Conservation (phyloP, 2,888 invertebrate genomes). For the Brachyopa scutellaris region DNA sequence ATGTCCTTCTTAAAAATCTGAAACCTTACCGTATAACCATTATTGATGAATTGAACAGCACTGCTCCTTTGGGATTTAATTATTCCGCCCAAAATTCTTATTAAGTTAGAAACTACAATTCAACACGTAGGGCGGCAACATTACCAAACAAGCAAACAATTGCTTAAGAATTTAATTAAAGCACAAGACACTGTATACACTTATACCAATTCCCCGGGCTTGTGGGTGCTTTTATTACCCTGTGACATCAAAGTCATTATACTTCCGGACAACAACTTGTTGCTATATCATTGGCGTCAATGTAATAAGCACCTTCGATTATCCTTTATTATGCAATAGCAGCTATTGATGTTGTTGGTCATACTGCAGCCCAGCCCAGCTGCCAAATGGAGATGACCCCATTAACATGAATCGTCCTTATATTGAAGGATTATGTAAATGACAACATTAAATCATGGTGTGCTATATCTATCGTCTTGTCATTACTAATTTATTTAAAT, state of each 20-base stretch:
- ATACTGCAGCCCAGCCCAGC: neutral
- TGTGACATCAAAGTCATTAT: slow-evolving; percentile 7
- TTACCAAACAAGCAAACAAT: too few species aligned
- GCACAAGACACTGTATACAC: neutral
- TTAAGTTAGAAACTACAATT: too few species aligned
- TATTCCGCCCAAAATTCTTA: too few species aligned
- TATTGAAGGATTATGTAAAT: slow-evolving; percentile 51
- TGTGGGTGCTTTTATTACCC: neutral
- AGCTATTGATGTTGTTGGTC: slow-evolving; percentile 2
- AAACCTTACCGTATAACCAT: too few species aligned
- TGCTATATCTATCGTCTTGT: slow-evolving; percentile 48
- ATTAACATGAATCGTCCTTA: slow-evolving; percentile 37
- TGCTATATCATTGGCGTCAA: slow-evolving; percentile 15
- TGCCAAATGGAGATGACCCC: slow-evolving; percentile 11
- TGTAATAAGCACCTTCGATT: slow-evolving; percentile 24
- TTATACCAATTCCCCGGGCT: neutral
- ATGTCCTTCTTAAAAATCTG: too few species aligned
- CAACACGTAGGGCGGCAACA: too few species aligned
- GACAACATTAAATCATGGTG: slow-evolving; percentile 54
- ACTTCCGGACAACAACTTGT: slow-evolving; percentile 7
- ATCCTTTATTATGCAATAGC: neutral
- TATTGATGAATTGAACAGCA: too few species aligned
- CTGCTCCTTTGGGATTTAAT: too few species aligned
- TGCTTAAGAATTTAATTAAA: neutral
- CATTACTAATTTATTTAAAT: slow-evolving; percentile 54